phyloP scores from a whole-genome alignment of 2,888 invertebrate species.

The Sesia bembeciformis region DNA sequence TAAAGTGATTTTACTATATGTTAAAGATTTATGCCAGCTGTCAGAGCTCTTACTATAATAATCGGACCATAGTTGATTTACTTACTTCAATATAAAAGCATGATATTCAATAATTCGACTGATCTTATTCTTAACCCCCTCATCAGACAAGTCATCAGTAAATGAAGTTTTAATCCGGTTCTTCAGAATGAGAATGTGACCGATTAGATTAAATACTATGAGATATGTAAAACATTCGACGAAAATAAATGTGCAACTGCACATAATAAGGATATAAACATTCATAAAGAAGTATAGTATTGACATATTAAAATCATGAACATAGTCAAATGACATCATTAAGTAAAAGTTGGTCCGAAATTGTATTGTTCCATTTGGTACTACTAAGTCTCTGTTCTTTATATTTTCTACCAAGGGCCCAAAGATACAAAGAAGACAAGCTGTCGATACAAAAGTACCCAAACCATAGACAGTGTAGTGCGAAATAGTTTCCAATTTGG shows the following conservation, averaged over 20 bases:
- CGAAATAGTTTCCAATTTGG: not conserved
- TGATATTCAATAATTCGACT: not conserved
- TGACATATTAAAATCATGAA: not conserved
- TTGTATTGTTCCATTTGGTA: not conserved
- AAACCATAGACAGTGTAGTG: not conserved
- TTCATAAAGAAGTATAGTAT: not conserved
- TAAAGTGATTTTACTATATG: too few relatives aligned
- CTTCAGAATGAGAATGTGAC: not conserved
- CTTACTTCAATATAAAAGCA: not conserved
- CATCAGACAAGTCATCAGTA: not conserved
- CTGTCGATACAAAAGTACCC: not conserved
- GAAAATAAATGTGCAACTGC: not conserved
- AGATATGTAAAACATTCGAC: not conserved
- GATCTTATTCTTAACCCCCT: not conserved
- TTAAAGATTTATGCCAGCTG: too few relatives aligned
- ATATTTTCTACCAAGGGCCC: not conserved
- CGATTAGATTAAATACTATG: not conserved
- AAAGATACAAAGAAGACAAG: not conserved
- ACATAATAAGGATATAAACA: not conserved
- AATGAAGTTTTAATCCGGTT: not conserved
- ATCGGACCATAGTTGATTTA: not conserved
- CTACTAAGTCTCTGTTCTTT: not conserved
- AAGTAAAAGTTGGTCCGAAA: not conserved
- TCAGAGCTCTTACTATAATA: too few relatives aligned
- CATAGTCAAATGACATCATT: not conserved